Percentiles rank a stretch among this genome's conserved stretches.
Evolutionary conservation across 53 echinoderm and acorn worm species (phyloP).

Genomic region (Echinarachnius parma): DNA sequence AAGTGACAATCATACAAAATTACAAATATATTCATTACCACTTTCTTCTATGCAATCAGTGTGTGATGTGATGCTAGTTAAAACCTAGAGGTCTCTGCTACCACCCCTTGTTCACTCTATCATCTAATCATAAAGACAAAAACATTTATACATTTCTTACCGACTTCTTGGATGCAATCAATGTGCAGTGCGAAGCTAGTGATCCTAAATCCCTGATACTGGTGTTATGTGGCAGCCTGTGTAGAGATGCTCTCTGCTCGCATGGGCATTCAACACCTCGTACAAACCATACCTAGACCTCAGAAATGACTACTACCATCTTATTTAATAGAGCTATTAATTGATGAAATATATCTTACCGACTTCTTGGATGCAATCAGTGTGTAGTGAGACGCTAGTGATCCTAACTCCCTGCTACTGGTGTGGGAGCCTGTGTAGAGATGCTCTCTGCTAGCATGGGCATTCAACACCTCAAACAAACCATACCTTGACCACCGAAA

Average conservation of each 20-base stretch:
- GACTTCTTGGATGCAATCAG: too few relatives aligned
- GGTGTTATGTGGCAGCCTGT: conserved; percentile 43
- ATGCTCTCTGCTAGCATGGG: conserved; percentile 33
- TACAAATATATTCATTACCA: conserved; percentile 9
- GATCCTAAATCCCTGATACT: conserved; percentile 29
- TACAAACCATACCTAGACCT: conserved; percentile 55
- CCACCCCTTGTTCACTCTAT: too few relatives aligned
- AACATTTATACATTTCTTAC: too few relatives aligned
- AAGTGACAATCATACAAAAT: too few relatives aligned
- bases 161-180: too few relatives aligned
- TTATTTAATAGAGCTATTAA: too few relatives aligned
- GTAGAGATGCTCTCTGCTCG: conserved; percentile 41
- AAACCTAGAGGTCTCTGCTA: too few relatives aligned
- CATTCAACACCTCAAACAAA: conserved; percentile 60
- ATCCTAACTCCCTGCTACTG: conserved; percentile 26
- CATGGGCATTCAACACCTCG: conserved; percentile 51
- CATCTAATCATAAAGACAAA: too few relatives aligned
- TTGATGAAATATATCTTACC: conserved; percentile 18
- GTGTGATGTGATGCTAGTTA: conserved; percentile 4
- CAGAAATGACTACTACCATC: too few relatives aligned
- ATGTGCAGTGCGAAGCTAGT: conserved; percentile 5
- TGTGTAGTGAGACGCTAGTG: conserved; percentile 15
- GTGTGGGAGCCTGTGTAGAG: conserved; percentile 40
- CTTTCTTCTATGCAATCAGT: too few relatives aligned
- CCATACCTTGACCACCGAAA: too few relatives aligned